These are phyloP conservation scores for Fundulus diaphanus DNA, from an alignment of 2,797 vertebrate genomes.

Conservation along the genomic window DNA sequence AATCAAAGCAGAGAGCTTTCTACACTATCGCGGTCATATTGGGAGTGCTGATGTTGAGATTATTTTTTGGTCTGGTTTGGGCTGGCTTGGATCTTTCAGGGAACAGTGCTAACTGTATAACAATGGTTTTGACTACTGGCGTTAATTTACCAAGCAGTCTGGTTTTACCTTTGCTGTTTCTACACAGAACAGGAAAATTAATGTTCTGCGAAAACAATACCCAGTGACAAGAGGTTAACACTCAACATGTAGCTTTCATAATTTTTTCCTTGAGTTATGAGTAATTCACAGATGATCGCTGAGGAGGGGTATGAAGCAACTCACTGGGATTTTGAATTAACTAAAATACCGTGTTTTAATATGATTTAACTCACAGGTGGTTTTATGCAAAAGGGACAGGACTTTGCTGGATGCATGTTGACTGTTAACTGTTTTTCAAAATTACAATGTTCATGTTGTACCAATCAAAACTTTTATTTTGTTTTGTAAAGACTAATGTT, in stretches of 20 bases:
- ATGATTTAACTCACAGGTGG: neutral
- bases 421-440: no score
- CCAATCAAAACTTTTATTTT: no score
- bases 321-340: neutral
- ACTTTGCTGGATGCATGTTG: neutral
- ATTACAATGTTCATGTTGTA: no score
- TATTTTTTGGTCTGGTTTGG: constrained; percentile 7
- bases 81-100: neutral
- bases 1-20: constrained; percentile 22
- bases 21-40: constrained; percentile 22
- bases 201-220: neutral
- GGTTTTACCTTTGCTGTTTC: constrained; percentile 28
- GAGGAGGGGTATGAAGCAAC: neutral
- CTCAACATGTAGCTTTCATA: neutral
- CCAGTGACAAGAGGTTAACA: neutral
- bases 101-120: neutral
- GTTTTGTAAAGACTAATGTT: no score
- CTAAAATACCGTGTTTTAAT: neutral
- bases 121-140: neutral
- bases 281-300: neutral
- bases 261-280: neutral
- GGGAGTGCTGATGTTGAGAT: constrained; percentile 2
- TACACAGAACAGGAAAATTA: constrained; percentile 23
- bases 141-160: constrained; percentile 11
- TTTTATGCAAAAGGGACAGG: neutral